Base-by-base conservation (phyloP, 2,797 vertebrate species). In the Pempheris klunzingeri region DNA sequence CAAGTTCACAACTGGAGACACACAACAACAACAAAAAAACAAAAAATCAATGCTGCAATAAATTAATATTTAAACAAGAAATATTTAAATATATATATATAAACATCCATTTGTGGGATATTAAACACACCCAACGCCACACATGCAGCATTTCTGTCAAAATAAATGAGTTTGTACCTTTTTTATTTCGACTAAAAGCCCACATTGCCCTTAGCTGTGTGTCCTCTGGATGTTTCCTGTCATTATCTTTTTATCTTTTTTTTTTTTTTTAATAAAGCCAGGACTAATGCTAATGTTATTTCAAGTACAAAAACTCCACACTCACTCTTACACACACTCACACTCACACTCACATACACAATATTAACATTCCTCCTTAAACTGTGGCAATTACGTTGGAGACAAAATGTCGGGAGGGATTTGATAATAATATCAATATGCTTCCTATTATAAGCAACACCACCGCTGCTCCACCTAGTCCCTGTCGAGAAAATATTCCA, bases 371-470 rank as follows among this genome's bases (percentile, higher is more conserved):
- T 92, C 89, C 89, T 83, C 71, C 82, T 88, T 81, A 88, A 90
- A 89, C 78, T 86, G 78, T 54, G 79, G 77, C 44, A 92, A 92
- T 90, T 90, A 89, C 67, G 73, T 24, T 54, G 83, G 87, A 89
- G 86, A 94, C 90, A 92, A 90, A 92, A 91, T 93, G 93, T 93
- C 92, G 91, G 89, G 65, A 62, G 65, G 76, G 68, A 62, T 82
- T 88, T 86, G 71, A 86, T 83, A 78, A 86, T 87, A 90, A 91
- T 92, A 90, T 90, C 87, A 90, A 89, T 87, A 90, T 89, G 88
- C 83, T 91, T 91, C 83, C 84, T 84, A 86, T 92, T 89, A 86
- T 59, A 83, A 84, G 11, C 82, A 62, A 26, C 74, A 66, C 18
- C 32, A 6, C 22, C 58, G 69, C 83, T 81, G 88, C 89, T 92